Percentiles rank a stretch among this genome's conserved stretches.
phyloP scores from a whole-genome alignment of 2,113 vertebrate species.

The Myanophis thanlyinensis region DNA sequence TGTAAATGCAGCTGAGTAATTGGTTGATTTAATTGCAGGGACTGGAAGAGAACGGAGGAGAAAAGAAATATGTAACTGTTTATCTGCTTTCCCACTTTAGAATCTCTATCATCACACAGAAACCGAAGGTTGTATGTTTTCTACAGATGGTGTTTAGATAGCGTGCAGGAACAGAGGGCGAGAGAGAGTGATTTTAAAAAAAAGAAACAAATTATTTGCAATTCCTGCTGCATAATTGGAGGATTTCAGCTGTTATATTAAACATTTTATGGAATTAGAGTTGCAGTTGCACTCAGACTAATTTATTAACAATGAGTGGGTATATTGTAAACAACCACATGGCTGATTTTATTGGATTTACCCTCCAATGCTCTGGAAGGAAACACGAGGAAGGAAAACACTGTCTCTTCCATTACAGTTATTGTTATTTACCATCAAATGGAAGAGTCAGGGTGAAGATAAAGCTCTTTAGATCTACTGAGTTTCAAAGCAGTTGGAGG shows the following conservation, averaged over 20 bases:
- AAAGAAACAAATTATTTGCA: conserved; percentile 65
- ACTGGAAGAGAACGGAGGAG: not conserved
- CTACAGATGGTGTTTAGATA: conserved; percentile 71
- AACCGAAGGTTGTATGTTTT: conserved; percentile 52
- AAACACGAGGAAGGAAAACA: not conserved
- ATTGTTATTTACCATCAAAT: not conserved
- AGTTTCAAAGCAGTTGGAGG: no score
- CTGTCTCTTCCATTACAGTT: not conserved
- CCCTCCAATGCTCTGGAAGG: conserved; percentile 13
- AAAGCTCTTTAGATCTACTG: not conserved
- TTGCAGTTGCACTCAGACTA: conserved; percentile 48
- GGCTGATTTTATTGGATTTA: conserved; percentile 49
- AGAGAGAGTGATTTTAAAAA: conserved; percentile 64
- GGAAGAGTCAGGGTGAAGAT: not conserved
- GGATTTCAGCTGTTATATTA: conserved; percentile 57
- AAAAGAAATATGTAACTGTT: not conserved
- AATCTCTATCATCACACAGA: conserved; percentile 38
- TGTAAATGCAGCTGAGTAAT: conserved; percentile 14
- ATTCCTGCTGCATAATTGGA: conserved; percentile 65
- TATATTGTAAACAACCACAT: conserved; percentile 50
- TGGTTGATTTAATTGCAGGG: not conserved
- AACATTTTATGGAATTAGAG: conserved; percentile 57
- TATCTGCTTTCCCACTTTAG: conserved; percentile 30
- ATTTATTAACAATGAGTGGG: conserved; percentile 55
- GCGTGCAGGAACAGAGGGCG: conserved; percentile 54